phyloP scores from a whole-genome alignment of 2,888 invertebrate genomes.

The Monochamus alternatus region DNA sequence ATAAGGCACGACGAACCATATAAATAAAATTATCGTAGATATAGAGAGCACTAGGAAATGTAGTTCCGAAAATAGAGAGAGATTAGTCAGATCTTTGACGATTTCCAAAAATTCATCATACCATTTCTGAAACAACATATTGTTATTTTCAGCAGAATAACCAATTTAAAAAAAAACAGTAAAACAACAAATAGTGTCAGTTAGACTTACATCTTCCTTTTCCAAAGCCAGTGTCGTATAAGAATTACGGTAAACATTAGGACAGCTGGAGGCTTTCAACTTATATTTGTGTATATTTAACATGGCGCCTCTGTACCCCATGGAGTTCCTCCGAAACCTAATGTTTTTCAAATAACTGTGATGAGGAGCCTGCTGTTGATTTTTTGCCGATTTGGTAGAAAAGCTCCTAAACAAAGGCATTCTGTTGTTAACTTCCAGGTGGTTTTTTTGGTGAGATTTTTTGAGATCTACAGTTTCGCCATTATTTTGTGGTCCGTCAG shows the following conservation, averaged over 20 bases:
- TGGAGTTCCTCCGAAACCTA: slow-evolving; percentile 83
- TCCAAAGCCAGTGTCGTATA: slow-evolving; percentile 87
- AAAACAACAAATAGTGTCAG: too few species aligned
- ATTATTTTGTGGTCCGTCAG: slow-evolving; percentile 42
- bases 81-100: slow-evolving; percentile 83
- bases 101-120: slow-evolving; percentile 78
- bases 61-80: slow-evolving; percentile 83
- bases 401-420: slow-evolving; percentile 38
- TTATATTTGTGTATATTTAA: slow-evolving; percentile 81
- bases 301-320: slow-evolving; percentile 89
- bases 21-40: slow-evolving; percentile 90
- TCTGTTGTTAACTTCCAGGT: slow-evolving; percentile 55
- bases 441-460: slow-evolving; percentile 69
- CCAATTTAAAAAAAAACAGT: neutral
- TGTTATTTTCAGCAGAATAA: neutral
- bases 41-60: slow-evolving; percentile 87
- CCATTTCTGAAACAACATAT: slow-evolving; percentile 76
- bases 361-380: slow-evolving; percentile 62
- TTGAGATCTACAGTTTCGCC: slow-evolving; percentile 68
- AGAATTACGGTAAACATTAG: slow-evolving; percentile 91
- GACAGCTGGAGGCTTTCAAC: slow-evolving; percentile 90
- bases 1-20: slow-evolving; percentile 96
- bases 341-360: slow-evolving; percentile 83
- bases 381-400: slow-evolving; percentile 36
- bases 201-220: slow-evolving; percentile 73